Evolutionary conservation across 2,113 vertebrate genomes (phyloP), one percentile per base, ranked within the genome.

Genomic region (Zapornia atra): DNA sequence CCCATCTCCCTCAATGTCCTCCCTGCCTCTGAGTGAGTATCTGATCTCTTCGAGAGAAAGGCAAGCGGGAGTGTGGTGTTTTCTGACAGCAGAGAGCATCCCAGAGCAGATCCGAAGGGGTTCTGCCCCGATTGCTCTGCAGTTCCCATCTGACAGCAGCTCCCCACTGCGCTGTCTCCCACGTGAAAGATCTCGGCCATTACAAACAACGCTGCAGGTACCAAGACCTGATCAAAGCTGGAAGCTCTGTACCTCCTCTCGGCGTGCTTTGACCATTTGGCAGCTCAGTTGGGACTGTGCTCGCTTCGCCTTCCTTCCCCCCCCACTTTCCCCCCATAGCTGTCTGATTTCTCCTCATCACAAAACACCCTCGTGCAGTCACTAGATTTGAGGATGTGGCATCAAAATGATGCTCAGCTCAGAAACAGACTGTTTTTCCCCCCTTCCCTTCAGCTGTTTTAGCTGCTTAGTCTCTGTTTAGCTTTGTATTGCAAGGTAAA

Each of bases 1-100:
- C 92, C 64, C 93, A 86, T 86, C 69, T 95, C 26, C 6, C 63
- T 88, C 85, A 33, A 11, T 91, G 90, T 95, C 65, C 80, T 90
- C 81, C 82, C 83, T 63, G 53, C 61, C 69, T 88, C 60, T 36
- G 54, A 51, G 34, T 36, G 54, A 51, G 34, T 40, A 86, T 75
- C 56, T 83, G 42, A 95, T 11, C 56, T 36, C 57, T 73, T 64
- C 50, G 80, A 88, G 69, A 80, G 51, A 80, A 96, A 91, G 59
- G n/a, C 60, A 53, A 86, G 38, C 20, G 60, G 26, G 38, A 86
- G 84, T 3, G 0, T 26, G 51, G 53, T 8, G 46, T 91, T 56
- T 76, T 51, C 80, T 64, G 86, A 21, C 72, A 75, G 72, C 1
- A 0, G 68, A 63, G 60, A 22, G 29, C 56, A 71, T 89, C 77